Base-by-base conservation (phyloP, 2,113 vertebrate species). In the Aspidoscelis tigris region DNA sequence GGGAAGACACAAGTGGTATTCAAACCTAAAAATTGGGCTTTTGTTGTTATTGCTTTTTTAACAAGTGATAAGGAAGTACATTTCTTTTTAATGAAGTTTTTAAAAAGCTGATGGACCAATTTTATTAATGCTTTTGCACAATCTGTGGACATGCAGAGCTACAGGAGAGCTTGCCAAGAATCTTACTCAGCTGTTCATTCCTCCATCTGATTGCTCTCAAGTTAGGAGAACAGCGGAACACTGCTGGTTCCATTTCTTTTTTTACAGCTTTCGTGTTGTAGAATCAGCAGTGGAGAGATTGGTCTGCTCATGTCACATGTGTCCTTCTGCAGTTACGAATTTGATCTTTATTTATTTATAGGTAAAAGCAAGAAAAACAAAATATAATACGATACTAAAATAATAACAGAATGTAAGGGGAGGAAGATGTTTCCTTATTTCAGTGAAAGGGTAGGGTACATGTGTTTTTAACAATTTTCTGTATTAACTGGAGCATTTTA, bases 41-140 rank as follows among this genome's bases (percentile, higher is more conserved):
- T 10, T 58, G n/a, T 61, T 61, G 8, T 53, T 78, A 24, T 79
- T 91, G 5, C 33, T 84, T 88, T 82, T 50, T 33, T 76, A 73
- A 47, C 43, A 61, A 84, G 73, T 74, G 83, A 71, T 8, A 55
- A 16, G 2, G 76, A 66, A 50, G 64, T 82, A 50, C 47, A 50
- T 50, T 85, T 80, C 20, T 84, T 89, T 88, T 93, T 70, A 88
- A 68, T 20, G 26, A 9, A 55, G 66, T 84, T 50, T 50, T 50
- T 65, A 74, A 55, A 84, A 88, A 92, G 83, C 88, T 89, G 80
- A 0, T 0, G 77, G 91, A 92, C 86, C 43, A 88, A 90, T 74
- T 81, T 41, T 73, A 80, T 73, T 47, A 89, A 88, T 78, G 61
- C 41, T 50, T 84, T 88, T 18, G 76, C 53, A 73, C 44, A 74